phyloP scores from a whole-genome alignment of 2,888 invertebrate species.

The Nebria salina region DNA sequence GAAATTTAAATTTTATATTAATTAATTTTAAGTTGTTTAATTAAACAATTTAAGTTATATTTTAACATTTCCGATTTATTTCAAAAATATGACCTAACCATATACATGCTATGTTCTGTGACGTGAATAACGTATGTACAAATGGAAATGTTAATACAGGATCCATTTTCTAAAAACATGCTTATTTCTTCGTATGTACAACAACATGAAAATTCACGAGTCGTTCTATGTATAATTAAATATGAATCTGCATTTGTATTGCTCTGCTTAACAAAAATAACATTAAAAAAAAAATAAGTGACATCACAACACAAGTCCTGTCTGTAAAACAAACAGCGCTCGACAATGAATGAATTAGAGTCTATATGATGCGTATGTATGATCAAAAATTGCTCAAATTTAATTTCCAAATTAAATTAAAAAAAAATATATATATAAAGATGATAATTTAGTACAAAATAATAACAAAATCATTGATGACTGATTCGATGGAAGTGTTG shows the following conservation, averaged over 20 bases:
- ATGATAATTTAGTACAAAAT: conserved; percentile 21
- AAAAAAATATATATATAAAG: conserved; percentile 6
- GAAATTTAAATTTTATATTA: too few relatives aligned
- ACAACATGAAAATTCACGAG: conserved; percentile 36
- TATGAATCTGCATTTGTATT: conserved; percentile 30
- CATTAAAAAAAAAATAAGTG: conserved; percentile 26
- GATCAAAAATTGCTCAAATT: neutral
- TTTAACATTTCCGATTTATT: too few relatives aligned
- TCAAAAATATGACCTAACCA: too few relatives aligned
- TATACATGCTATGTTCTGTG: too few relatives aligned
- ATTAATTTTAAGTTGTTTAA: too few relatives aligned
- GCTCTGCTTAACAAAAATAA: conserved; percentile 25
- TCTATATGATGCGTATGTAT: neutral
- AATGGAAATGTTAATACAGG: too few relatives aligned
- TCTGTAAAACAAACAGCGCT: conserved; percentile 2
- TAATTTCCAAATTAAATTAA: neutral
- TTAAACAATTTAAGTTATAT: too few relatives aligned
- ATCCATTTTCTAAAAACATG: conserved; percentile 27
- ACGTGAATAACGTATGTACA: too few relatives aligned
- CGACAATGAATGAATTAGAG: neutral
- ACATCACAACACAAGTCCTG: conserved; percentile 34
- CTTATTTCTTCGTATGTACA: conserved; percentile 34
- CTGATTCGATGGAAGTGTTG: conserved; percentile 39
- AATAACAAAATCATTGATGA: conserved; percentile 28
- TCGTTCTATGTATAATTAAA: conserved; percentile 35